Conservation (phyloP, 23 tunicate species). For the Trididemnum nubilum region DNA sequence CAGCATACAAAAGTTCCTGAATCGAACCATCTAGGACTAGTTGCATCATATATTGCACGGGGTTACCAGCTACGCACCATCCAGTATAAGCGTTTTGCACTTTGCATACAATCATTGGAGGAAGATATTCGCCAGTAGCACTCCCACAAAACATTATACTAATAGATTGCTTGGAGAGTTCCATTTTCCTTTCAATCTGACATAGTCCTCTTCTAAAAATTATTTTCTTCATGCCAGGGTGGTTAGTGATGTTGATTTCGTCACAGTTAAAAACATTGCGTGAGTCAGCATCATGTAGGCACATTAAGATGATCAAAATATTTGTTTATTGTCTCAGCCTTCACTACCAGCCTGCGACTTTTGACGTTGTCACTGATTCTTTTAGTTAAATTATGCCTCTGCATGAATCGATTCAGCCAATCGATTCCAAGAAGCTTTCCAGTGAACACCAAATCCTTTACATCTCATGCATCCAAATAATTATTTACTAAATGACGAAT, state of each 20-base stretch:
- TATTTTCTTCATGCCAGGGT: slow-evolving; percentile 6
- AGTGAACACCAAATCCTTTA: not conserved
- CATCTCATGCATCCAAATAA: slow-evolving; percentile 10
- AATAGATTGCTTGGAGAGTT: slow-evolving; percentile 14
- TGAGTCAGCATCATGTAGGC: not conserved
- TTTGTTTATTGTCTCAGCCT: not conserved
- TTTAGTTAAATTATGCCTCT: slow-evolving; percentile 19
- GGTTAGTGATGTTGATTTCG: slow-evolving; percentile 4
- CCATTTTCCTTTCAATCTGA: slow-evolving; percentile 9
- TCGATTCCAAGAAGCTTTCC: slow-evolving; percentile 8
- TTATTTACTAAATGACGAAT: slow-evolving; percentile 10
- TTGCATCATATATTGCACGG: slow-evolving; percentile 12
- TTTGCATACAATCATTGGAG: slow-evolving; percentile 33
- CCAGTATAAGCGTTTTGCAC: not conserved
- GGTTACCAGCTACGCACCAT: slow-evolving; percentile 6
- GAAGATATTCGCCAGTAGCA: slow-evolving; percentile 14
- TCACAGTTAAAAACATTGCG: not conserved
- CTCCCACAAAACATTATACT: slow-evolving; percentile 24
- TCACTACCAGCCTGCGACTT: not conserved
- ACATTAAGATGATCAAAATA: slow-evolving; percentile 12
- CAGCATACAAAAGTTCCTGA: slow-evolving; percentile 16
- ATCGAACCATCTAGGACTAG: slow-evolving; percentile 14
- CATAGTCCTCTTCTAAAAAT: not conserved
- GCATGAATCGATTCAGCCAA: slow-evolving; percentile 12
- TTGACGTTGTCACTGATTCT: slow-evolving; percentile 29